These are phyloP conservation scores for Epizoanthus rinbou DNA, from an alignment of 92 coral and sea anemone genomes.

Conservation along the genomic window DNA sequence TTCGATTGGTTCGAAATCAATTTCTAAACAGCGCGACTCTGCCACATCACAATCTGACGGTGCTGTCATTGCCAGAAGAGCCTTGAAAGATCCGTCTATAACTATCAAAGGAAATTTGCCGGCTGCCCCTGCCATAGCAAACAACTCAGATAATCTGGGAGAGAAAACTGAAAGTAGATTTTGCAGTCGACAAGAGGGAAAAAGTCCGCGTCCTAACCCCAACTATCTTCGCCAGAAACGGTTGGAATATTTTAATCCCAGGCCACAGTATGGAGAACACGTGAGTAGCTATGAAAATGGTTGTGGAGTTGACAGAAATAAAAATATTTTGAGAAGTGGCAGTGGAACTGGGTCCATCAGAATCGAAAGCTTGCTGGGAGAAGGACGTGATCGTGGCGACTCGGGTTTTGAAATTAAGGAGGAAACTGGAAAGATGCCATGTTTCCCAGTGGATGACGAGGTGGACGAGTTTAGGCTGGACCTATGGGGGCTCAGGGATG, in stretches of 20 bases:
- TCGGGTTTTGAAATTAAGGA: not conserved
- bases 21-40: slow-evolving; percentile 9
- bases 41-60: not conserved
- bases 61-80: not conserved
- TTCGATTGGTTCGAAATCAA: slow-evolving; percentile 4
- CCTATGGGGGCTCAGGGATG: slow-evolving; percentile 83
- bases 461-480: slow-evolving; percentile 74
- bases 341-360: not conserved
- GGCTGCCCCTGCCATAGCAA: not conserved
- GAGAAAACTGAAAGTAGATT: slow-evolving; percentile 2
- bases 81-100: not conserved
- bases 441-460: slow-evolving; percentile 47
- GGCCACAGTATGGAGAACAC: not conserved
- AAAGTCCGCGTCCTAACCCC: slow-evolving; percentile 64
- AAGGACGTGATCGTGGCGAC: not conserved
- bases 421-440: not conserved
- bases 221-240: slow-evolving; percentile 78
- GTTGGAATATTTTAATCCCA: slow-evolving; percentile 55
- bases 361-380: not conserved
- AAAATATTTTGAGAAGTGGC: not conserved
- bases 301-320: not conserved
- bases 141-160: not conserved
- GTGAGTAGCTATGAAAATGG: slow-evolving; percentile 1
- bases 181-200: not conserved
- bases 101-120: not conserved